Base-by-base conservation (phyloP, 2,888 invertebrate genomes). In the Beris chalybata region DNA sequence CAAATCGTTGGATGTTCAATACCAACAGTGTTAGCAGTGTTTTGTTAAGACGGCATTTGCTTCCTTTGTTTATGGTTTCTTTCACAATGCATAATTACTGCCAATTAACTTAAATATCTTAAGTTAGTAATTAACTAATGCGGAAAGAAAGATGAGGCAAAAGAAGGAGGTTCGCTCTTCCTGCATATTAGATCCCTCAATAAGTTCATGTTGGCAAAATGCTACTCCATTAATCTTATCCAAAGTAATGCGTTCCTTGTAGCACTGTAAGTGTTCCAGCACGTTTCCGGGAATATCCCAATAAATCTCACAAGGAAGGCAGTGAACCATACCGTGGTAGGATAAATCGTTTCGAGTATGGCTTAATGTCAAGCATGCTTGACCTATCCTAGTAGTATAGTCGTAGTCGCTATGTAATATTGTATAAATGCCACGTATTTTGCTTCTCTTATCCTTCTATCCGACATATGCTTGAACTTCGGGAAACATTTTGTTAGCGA, bases 271-370 rank as follows among this genome's bases (percentile, higher is more conserved):
- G 61, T 61, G 61, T 47, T 61, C 48, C 52, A 61, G 50, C 61
- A 61, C 61, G 61, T 61, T 61, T 61, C 61, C 61, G 61, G 61
- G 22, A 61, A 61, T 61, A 61, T 61, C 47, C 61, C 61, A 61
- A 61, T 61, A 61, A 61, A 61, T 61, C 61, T 61, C 30, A 50
- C 15, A 61, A 61, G 61, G 52, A 50, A 61, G 50, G 50, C 61
- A 61, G 61, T 61, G 47, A 61, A 61, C 61, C 61, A 61, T 50
- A 61, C 61, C 38, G 61, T 61, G 61, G 61, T 50, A 61, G 61
- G 52, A 61, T 61, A 61, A 61, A 61, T 61, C 61, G 61, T 61
- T 52, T 61, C 61, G 32, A 61, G 61, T 50, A 61, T 61, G 61
- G 61, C 52, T 61, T 61, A 50, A 61, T 61, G 61, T 61, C 61